Base-by-base conservation (phyloP, 2,113 vertebrate species). In the Dasypus novemcinctus region DNA sequence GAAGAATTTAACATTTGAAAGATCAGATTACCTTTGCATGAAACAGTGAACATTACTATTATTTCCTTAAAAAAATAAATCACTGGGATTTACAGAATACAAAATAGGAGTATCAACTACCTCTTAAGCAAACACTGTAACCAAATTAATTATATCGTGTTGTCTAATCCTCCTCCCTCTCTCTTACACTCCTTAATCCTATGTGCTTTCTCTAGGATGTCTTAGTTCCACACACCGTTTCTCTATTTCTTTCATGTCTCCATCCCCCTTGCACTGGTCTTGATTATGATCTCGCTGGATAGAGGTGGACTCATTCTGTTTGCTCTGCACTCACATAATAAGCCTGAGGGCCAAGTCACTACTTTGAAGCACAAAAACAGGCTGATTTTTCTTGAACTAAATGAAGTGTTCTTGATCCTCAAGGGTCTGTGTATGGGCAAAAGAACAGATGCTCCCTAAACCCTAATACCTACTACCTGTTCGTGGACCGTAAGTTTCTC, bases 1-100 rank as follows among this genome's bases (percentile, higher is more conserved):
- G 25, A 87, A 80, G 46, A n/a, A 33, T 46, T 36, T 90, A 74
- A 89, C 17, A 90, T 76, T 61, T 43, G 52, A 88, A 93, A 92
- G 33, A 7, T 86, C 69, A 75, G 43, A 72, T n/a, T 68, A 84
- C 7, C 31, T 78, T 90, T 66, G 78, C 78, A 81, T 97, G 54
- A 95, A 90, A 96, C 90, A 68, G 63, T 52, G 27, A 57, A 76
- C 8, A 87, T 13, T 57, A 11, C 83, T 69, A 87, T 54, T 23
- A 20, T 78, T 75, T 64, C 31, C 95, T 12, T 81, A 9, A 1
- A 2, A 14, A 63, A 61, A 69, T 76, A 74, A 25, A 21, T 46
- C n/a, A 64, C 31, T 59, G 6, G 20, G 31, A 84, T 72, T 38
- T 83, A 18, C 13, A 84, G 23, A 87, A 79, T 93, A 74, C 43